A percentile compares a stretch with the other conserved stretches of the same genome.
phyloP scores from a whole-genome alignment of 1,140 invertebrate genomes.

The Ceratitis capitata region DNA sequence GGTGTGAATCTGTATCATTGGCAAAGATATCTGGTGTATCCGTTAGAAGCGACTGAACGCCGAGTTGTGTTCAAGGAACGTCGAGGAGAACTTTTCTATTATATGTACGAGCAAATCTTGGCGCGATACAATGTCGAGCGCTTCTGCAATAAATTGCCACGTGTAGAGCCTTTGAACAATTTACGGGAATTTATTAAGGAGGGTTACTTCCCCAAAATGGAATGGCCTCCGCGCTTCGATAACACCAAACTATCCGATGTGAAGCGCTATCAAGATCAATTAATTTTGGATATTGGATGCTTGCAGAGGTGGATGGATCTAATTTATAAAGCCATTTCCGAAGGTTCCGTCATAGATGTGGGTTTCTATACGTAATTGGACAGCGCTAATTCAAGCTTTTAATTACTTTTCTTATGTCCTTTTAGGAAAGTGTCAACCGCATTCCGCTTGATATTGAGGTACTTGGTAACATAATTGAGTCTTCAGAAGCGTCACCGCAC shows the following conservation, averaged over 20 bases:
- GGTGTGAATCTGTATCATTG: conserved; percentile 77
- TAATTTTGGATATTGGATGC: conserved; percentile 74
- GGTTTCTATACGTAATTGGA: conserved; percentile 52
- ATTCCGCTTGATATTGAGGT: conserved; percentile 49
- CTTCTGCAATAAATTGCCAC: conserved; percentile 68
- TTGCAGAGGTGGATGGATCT: conserved; percentile 69
- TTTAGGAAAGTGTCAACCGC: conserved; percentile 39
- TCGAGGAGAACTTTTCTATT: conserved; percentile 78
- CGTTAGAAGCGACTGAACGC: conserved; percentile 63
- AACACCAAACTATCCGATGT: conserved; percentile 73
- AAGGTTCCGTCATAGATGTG: conserved; percentile 70
- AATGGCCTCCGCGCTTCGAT: conserved; percentile 69
- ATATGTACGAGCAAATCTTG: conserved; percentile 78
- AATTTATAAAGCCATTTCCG: conserved; percentile 78
- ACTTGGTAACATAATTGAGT: conserved; percentile 64
- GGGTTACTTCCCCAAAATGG: conserved; percentile 71
- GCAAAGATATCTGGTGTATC: conserved; percentile 80
- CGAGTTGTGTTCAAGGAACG: conserved; percentile 72
- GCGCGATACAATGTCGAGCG: conserved; percentile 71
- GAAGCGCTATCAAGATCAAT: conserved; percentile 74
- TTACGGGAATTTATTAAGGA: conserved; percentile 68
- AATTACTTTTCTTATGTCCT: not conserved
- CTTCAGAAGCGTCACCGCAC: conserved; percentile 76
- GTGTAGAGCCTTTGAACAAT: conserved; percentile 68
- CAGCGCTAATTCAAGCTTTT: no score